Evolutionary conservation across 1,140 invertebrate species (phyloP), one percentile per base, ranked within the genome.

Genomic region (Charaxes varanes): DNA sequence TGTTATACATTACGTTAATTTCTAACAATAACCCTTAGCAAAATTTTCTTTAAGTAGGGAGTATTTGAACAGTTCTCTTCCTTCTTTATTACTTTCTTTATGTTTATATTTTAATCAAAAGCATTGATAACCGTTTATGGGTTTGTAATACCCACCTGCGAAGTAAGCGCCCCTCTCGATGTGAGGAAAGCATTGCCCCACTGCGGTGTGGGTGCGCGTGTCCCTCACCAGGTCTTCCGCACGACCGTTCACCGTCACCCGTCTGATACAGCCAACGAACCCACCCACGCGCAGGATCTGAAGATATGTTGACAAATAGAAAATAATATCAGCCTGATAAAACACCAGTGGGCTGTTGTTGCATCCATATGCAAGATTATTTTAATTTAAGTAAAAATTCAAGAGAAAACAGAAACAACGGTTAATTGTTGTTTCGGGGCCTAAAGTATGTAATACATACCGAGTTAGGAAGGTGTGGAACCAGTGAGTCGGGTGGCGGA

Each of bases 91-190:
- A n/a, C n/a, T n/a, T n/a, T n/a, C n/a, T n/a, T n/a, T n/a, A n/a
- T n/a, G n/a, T n/a, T n/a, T n/a, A n/a, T n/a, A n/a, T n/a, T n/a
- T n/a, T n/a, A n/a, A n/a, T n/a, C n/a, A n/a, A n/a, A n/a, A n/a
- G n/a, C 10, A 8, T 24, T 8, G 23, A 7, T 8, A 24, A 7
- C 23, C 3, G 13, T 11, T 11, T 13, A 26, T 26, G 7, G 8
- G 6, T 21, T 6, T 13, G 7, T 1, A 48, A 33, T 13, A 31
- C n/a, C 3, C 86, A 96, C 94, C 77, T 10, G 90, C 88, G 62
- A 98, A 97, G 72, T 93, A 96, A 0, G 93, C 93, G 26, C 94
- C 95, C 27, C 87, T 87, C 70, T 97, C 94, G 2, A 97, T 91
- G 22, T 88, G 89, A 0, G 92, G 90, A 62, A 96, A 97, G 79